Conservation (phyloP, 2,888 invertebrate genomes). For the Celastrina argiolus region DNA sequence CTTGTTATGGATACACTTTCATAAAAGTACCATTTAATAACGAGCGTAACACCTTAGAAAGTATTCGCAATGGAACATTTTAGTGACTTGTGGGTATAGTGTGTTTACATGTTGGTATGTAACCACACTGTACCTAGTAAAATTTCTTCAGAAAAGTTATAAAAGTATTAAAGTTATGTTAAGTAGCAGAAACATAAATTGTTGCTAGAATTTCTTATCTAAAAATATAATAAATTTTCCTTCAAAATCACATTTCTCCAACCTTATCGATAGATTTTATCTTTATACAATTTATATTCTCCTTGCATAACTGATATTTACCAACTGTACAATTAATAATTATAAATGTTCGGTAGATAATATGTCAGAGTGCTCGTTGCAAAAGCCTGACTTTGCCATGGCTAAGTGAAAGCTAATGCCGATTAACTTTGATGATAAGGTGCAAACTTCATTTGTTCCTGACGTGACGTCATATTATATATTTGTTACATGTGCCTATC, state of each 20-base stretch:
- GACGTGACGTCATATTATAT: conserved; percentile 27
- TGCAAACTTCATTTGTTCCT: conserved; percentile 22
- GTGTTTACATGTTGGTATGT: too few species aligned
- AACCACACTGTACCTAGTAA: not conserved
- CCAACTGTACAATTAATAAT: not conserved
- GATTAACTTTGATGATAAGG: conserved; percentile 48
- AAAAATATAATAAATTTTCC: not conserved
- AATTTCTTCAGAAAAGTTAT: not conserved
- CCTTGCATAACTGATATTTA: not conserved
- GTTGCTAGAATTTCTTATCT: not conserved
- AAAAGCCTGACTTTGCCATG: conserved; percentile 47
- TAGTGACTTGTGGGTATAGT: not conserved
- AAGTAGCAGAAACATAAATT: not conserved
- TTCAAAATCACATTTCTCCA: not conserved
- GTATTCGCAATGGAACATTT: not conserved
- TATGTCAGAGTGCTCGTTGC: conserved; percentile 51
- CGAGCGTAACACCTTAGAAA: not conserved
- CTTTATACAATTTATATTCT: not conserved
- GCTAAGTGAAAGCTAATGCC: conserved; percentile 65
- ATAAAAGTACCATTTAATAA: not conserved
- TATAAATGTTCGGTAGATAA: conserved; percentile 7
- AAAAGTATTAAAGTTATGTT: not conserved
- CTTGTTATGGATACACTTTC: conserved; percentile 22
- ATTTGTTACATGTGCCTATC: conserved; percentile 52
- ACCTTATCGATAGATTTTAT: not conserved